Percentiles rank a stretch among this genome's conserved stretches.
Evolutionary conservation across 2,888 invertebrate species (phyloP).

Genomic region (Ligdia adustata): DNA sequence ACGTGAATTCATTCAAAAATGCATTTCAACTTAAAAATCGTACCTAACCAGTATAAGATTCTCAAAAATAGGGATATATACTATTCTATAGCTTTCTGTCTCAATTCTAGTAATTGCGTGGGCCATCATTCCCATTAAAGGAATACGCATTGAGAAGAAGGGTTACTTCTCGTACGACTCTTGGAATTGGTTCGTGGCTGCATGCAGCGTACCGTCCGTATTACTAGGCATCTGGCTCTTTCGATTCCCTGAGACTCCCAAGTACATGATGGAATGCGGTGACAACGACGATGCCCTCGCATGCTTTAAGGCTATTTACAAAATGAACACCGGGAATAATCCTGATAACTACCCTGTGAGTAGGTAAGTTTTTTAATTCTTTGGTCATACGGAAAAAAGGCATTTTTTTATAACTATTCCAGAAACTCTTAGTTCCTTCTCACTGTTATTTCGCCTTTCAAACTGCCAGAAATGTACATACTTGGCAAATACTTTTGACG

Average conservation of each 20-base stretch:
- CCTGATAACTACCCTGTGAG: conserved; percentile 89
- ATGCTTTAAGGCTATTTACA: conserved; percentile 87
- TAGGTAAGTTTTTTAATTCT: no score
- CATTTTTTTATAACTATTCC: no score
- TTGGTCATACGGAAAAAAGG: no score
- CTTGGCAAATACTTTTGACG: no score
- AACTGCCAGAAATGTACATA: no score
- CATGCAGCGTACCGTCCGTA: conserved; percentile 89
- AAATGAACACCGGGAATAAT: conserved; percentile 88
- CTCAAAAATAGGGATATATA: no score
- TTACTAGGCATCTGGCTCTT: conserved; percentile 88
- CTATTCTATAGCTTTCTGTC: background rate
- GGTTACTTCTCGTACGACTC: conserved; percentile 88
- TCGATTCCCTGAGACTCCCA: conserved; percentile 92
- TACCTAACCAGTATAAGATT: no score
- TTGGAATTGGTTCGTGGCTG: conserved; percentile 92
- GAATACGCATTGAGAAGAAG: conserved; percentile 84
- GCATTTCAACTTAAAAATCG: no score
- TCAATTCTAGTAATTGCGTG: conserved; percentile 87
- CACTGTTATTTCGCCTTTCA: no score
- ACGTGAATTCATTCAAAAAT: no score
- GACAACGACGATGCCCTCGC: conserved; percentile 90
- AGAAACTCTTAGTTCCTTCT: no score
- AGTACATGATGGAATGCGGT: conserved; percentile 91
- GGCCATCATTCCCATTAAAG: conserved; percentile 89